Evolutionary conservation across 2,888 invertebrate species (phyloP).

Genomic region (Nomada fucata): DNA sequence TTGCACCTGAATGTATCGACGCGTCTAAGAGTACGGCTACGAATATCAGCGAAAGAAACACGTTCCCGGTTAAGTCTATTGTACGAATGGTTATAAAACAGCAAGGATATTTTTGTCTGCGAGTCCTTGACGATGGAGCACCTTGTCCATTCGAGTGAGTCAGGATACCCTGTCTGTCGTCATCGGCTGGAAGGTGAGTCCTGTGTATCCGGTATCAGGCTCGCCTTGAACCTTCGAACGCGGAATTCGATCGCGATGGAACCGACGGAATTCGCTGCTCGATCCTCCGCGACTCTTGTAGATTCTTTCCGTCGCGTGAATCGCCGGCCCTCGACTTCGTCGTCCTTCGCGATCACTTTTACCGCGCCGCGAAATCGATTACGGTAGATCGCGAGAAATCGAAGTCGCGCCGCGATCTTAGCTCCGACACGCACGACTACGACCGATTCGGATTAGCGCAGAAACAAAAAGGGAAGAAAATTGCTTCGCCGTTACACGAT

Average conservation of each 20-base stretch:
- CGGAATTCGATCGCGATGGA: conserved; percentile 64
- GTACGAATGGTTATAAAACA: not conserved
- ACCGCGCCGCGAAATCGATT: not conserved
- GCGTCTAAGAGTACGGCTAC: too few relatives aligned
- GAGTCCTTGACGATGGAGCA: conserved; percentile 53
- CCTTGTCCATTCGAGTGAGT: conserved; percentile 49
- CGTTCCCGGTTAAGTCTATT: too few relatives aligned
- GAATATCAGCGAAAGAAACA: too few relatives aligned
- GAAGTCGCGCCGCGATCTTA: too few relatives aligned
- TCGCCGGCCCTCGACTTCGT: conserved; percentile 5
- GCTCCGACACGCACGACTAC: too few relatives aligned
- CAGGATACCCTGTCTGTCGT: conserved; percentile 54
- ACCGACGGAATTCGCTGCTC: conserved; percentile 27
- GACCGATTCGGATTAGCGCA: too few relatives aligned
- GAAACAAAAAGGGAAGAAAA: too few relatives aligned
- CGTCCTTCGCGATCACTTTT: conserved; percentile 23
- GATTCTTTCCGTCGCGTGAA: conserved; percentile 16
- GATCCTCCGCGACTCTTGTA: conserved; percentile 2
- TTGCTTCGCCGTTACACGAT: too few relatives aligned
- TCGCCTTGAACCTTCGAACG: conserved; percentile 72
- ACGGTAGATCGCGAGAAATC: not conserved
- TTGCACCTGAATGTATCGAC: too few relatives aligned
- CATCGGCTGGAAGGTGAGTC: conserved; percentile 48
- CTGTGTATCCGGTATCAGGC: conserved; percentile 52
- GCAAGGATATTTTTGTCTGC: conserved; percentile 40